Evolutionary conservation across 2,888 invertebrate genomes (phyloP).

Genomic region (Arenicola marina): DNA sequence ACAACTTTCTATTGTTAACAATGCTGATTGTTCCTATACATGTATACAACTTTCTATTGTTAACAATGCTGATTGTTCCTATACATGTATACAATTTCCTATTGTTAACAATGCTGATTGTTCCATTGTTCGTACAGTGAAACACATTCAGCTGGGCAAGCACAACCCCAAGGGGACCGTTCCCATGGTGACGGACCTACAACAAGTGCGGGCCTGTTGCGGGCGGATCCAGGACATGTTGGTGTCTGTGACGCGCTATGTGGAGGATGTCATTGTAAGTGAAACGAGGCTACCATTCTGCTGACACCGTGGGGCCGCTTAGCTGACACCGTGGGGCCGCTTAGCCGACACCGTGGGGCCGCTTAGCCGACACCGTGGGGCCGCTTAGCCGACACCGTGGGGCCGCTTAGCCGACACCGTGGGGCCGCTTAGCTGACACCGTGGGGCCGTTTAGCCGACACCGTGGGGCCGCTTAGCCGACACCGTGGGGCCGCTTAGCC

Average conservation of each 20-base stretch:
- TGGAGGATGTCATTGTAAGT: constrained; percentile 82
- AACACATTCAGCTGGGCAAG: constrained; percentile 83
- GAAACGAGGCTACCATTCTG: not conserved
- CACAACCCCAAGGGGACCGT: constrained; percentile 68
- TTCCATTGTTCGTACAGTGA: constrained; percentile 60
- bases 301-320: too few relatives aligned
- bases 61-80: not conserved
- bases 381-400: too few relatives aligned
- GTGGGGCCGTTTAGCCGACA: too few relatives aligned
- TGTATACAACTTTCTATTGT: not conserved
- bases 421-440: too few relatives aligned
- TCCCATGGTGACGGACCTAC: constrained; percentile 63
- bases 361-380: too few relatives aligned
- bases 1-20: not conserved
- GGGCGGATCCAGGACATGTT: constrained; percentile 76
- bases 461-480: too few relatives aligned
- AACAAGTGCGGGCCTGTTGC: constrained; percentile 86
- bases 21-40: not conserved
- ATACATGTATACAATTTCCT: not conserved
- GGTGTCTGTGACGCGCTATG: constrained; percentile 71
- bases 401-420: too few relatives aligned
- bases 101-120: not conserved
- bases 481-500: too few relatives aligned
- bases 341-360: too few relatives aligned
- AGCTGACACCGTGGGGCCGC: too few relatives aligned